phyloP scores from a whole-genome alignment of 2,113 vertebrate species.

The Smithornis capensis region DNA sequence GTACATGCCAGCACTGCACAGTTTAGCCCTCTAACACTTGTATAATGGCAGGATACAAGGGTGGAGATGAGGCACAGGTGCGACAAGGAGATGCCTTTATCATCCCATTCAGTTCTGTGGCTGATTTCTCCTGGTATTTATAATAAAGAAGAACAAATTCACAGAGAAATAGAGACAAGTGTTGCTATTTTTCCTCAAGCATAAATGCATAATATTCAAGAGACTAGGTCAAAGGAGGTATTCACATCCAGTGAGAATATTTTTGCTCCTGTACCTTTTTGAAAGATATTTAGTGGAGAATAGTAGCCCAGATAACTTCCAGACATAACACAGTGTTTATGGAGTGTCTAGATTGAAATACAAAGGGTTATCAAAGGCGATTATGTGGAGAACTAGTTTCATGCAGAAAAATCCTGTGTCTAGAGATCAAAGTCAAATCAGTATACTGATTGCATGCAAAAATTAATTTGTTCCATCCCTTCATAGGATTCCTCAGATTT shows the following conservation, averaged over 20 bases:
- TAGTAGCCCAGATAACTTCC: conserved; percentile 32
- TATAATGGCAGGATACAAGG: background rate
- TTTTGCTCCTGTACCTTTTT: background rate
- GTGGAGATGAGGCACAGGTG: background rate
- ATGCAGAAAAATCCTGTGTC: conserved; percentile 5
- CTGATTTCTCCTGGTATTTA: background rate
- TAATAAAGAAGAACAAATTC: background rate
- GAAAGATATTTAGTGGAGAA: background rate
- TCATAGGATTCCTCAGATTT: background rate
- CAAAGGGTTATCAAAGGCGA: conserved; percentile 42
- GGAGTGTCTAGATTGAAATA: background rate
- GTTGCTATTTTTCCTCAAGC: background rate
- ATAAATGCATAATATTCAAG: background rate
- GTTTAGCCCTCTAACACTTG: background rate
- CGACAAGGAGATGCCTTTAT: background rate
- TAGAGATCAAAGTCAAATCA: conserved; percentile 48
- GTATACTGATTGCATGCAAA: conserved; percentile 34
- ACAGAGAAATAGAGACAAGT: background rate
- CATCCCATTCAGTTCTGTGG: background rate
- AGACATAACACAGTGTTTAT: background rate
- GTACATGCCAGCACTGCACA: background rate
- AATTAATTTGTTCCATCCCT: conserved; percentile 42
- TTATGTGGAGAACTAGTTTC: conserved; percentile 11
- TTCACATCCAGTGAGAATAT: background rate
- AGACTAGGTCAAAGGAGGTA: background rate